Evolutionary conservation across 2,888 invertebrate genomes (phyloP).

Genomic region (Megaustenia siamemsis): DNA sequence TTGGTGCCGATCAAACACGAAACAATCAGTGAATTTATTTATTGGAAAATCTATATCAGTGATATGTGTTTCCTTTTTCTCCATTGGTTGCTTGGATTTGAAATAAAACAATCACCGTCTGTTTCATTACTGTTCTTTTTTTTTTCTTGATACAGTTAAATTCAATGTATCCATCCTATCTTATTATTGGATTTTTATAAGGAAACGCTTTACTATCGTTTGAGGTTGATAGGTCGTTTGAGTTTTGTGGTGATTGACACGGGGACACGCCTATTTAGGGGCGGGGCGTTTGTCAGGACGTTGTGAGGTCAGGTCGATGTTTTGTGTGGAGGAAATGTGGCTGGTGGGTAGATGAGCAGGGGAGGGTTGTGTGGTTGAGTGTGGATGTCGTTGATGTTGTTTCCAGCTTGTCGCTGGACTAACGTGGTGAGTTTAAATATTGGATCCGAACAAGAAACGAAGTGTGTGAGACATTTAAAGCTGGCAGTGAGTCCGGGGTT

Average conservation of each 20-base stretch:
- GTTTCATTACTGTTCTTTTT: background rate
- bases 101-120: background rate
- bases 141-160: background rate
- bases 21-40: background rate
- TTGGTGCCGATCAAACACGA: background rate
- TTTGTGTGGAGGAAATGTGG: background rate
- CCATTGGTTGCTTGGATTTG: background rate
- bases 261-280: background rate
- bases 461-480: background rate
- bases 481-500: background rate
- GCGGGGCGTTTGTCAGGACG: conserved; percentile 6
- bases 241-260: background rate
- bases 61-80: background rate
- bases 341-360: background rate
- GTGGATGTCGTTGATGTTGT: background rate
- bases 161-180: background rate
- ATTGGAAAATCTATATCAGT: background rate
- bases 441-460: background rate
- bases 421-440: background rate
- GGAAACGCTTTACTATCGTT: background rate
- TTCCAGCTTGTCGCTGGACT: background rate
- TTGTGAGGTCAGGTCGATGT: conserved; percentile 17
- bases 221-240: background rate
- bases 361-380: background rate
- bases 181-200: background rate